A percentile compares a stretch with the other conserved stretches of the same genome.
Evolutionary conservation across 2,888 invertebrate genomes (phyloP).

Genomic region (Plagiodera versicolora): DNA sequence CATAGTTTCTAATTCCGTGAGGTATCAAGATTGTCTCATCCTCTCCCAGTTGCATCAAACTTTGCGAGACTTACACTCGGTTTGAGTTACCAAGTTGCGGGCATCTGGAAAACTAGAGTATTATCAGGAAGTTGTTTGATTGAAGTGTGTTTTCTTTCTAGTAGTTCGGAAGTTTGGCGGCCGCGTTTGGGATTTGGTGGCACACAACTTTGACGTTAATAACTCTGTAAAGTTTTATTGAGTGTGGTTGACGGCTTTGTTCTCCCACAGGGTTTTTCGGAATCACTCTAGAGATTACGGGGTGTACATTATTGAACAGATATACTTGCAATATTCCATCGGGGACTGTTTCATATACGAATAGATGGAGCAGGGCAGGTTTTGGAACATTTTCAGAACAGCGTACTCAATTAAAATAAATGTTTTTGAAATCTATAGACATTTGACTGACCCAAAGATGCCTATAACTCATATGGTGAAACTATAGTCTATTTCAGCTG

Average conservation of each 20-base stretch:
- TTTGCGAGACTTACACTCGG: not conserved
- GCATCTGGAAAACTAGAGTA: not conserved
- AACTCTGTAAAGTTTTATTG: not conserved
- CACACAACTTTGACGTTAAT: not conserved
- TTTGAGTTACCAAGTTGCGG: not conserved
- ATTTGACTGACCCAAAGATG: too few relatives aligned
- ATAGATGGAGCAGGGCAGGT: too few relatives aligned
- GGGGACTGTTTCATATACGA: not conserved
- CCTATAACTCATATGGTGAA: too few relatives aligned
- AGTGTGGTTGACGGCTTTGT: not conserved
- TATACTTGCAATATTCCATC: not conserved
- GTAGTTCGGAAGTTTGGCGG: not conserved
- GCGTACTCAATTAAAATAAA: too few relatives aligned
- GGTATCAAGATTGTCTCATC: not conserved
- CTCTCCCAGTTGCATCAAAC: not conserved
- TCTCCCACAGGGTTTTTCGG: not conserved
- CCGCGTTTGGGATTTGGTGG: not conserved
- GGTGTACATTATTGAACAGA: not conserved
- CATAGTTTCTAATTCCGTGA: not conserved
- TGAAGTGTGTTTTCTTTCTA: not conserved
- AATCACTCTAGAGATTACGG: not conserved
- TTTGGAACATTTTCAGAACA: too few relatives aligned
- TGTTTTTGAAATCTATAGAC: too few relatives aligned
- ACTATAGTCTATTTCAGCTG: too few relatives aligned
- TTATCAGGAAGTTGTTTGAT: slow-evolving; percentile 1